Percentiles rank a stretch among this genome's conserved stretches.
phyloP scores from a whole-genome alignment of 1,140 invertebrate species.

The Gerris buenoi region DNA sequence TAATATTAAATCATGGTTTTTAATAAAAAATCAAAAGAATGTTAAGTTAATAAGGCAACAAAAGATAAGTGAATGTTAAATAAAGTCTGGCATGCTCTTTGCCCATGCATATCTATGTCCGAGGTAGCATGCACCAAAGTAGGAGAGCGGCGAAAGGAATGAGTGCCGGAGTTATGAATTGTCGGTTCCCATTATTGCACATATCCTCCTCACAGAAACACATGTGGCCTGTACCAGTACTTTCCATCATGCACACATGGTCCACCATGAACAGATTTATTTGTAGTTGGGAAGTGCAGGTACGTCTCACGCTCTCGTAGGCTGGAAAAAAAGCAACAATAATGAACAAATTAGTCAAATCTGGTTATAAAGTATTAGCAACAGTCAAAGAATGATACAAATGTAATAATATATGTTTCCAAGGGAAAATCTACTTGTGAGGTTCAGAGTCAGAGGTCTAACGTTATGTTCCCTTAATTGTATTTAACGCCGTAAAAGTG shows the following conservation, averaged over 20 bases:
- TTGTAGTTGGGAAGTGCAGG: conserved; percentile 79
- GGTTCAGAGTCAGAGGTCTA: no score
- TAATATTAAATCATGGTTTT: no score
- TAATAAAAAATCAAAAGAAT: no score
- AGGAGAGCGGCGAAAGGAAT: conserved; percentile 13
- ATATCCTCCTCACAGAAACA: conserved; percentile 95
- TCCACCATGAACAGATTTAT: conserved; percentile 96
- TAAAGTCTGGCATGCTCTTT: not conserved
- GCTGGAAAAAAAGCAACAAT: conserved; percentile 39
- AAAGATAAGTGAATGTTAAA: no score
- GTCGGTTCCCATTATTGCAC: conserved; percentile 47
- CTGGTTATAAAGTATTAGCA: no score
- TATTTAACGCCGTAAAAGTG: no score
- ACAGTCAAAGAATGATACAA: no score
- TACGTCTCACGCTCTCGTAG: conserved; percentile 72
- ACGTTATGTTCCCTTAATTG: no score
- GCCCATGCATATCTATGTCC: not conserved
- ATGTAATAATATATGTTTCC: no score
- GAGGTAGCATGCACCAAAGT: conserved; percentile 9
- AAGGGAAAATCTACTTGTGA: no score
- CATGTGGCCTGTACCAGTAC: conserved; percentile 90
- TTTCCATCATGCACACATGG: conserved; percentile 95
- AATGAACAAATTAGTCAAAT: no score
- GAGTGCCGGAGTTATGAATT: conserved; percentile 2
- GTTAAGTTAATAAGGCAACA: no score